Evolutionary conservation across 2,888 invertebrate genomes (phyloP), one percentile per base, ranked within the genome.

Genomic region (Chrysomela aeneicollis): DNA sequence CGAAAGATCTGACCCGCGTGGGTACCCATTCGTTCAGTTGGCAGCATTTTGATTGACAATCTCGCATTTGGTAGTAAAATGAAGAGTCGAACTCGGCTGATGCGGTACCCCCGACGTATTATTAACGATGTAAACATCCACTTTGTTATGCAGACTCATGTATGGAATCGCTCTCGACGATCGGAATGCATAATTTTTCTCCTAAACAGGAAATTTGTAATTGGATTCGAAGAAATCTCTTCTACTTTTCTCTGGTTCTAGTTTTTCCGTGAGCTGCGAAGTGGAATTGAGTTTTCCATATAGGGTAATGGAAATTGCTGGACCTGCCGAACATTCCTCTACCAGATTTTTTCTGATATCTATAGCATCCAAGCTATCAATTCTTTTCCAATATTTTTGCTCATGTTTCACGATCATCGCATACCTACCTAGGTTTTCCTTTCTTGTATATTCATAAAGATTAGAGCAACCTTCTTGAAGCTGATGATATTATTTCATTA

Each of bases 21-120:
- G 60, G 60, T 60, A 53, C 18, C 30, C 15, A 37, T 18, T 17
- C 53, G 37, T 30, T 37, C 42, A 57, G 46, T 46, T 57, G 22
- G 19, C 46, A 57, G 57, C 26, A 17, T 26, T 63, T 58, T 63
- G 62, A 63, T 63, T 63, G 62, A 63, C 62, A 63, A 63, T 50
- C 62, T 55, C 52, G 57, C 37, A 63, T 63, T 63, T 63, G 62
- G 62, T 63, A 63, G 62, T 63, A 63, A 63, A 63, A 63, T 63
- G 42, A 63, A 58, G 58, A 12, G 51, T 42, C 30, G 17, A 35
- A 26, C 50, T 26, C 3, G 3, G 3, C 26, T 5, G 6, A 26
- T 26, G 26, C 26, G 26, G 26, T 26, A 26, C 51, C 22, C 46
- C 46, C 60, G 47, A 49, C 42, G 50, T 51, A 60, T 60, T 60